phyloP scores from a whole-genome alignment of 2,113 vertebrate species.

The Condylura cristata region DNA sequence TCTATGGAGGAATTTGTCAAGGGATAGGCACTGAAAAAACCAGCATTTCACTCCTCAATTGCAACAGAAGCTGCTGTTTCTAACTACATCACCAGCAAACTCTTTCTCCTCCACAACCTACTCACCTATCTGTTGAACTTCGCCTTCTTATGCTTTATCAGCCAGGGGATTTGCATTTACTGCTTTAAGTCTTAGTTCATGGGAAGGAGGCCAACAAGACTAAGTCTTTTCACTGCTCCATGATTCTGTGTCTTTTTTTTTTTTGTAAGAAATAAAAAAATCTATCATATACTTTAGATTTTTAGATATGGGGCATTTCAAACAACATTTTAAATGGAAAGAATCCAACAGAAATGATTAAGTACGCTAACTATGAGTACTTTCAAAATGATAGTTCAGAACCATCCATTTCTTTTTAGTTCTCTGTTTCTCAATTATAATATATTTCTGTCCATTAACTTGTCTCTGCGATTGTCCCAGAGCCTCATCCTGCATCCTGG shows the following conservation, averaged over 20 bases:
- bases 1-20: background rate
- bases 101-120: background rate
- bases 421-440: background rate
- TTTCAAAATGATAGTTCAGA: background rate
- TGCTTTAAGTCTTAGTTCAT: fast-evolving
- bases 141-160: background rate
- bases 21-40: background rate
- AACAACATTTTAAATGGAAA: background rate
- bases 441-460: background rate
- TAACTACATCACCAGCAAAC: background rate
- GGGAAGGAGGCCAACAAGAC: fast-evolving
- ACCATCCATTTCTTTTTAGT: too few relatives aligned
- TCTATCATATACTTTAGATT: background rate
- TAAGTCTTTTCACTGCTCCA: background rate
- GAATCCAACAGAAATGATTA: background rate
- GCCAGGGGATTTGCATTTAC: fast-evolving
- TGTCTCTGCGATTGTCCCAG: fast-evolving
- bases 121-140: background rate
- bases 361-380: background rate
- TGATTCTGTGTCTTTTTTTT: background rate
- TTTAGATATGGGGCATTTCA: background rate
- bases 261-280: background rate
- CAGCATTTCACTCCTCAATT: background rate
- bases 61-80: background rate
- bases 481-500: background rate